phyloP scores from a whole-genome alignment of 2,113 vertebrate genomes.

The Bambusicola thoracicus region DNA sequence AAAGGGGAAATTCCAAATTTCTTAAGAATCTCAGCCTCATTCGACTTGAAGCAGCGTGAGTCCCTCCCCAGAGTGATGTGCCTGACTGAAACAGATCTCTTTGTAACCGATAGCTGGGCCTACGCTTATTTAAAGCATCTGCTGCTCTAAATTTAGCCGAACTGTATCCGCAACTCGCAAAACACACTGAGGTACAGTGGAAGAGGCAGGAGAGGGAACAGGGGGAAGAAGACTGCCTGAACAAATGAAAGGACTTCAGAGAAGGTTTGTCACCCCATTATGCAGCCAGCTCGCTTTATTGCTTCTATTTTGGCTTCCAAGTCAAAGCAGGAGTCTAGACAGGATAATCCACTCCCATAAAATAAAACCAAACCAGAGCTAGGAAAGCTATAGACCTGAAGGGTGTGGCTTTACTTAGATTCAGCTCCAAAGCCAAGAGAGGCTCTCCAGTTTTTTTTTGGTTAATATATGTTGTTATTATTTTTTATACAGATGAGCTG shows the following conservation, averaged over 20 bases:
- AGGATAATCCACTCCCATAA: conserved; percentile 60
- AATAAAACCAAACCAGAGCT: conserved; percentile 42
- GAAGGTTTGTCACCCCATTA: conserved; percentile 35
- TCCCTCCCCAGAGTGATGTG: conserved; percentile 29
- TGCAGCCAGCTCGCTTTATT: background rate
- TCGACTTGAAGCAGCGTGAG: conserved; percentile 62
- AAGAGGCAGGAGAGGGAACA: background rate
- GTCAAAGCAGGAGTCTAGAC: conserved; percentile 60
- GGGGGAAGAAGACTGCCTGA: background rate
- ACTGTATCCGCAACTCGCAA: conserved; percentile 16
- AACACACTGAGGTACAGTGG: background rate
- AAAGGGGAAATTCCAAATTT: background rate
- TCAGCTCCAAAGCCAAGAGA: background rate
- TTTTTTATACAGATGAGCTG: background rate
- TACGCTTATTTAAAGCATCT: conserved; percentile 63
- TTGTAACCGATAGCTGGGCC: conserved; percentile 56
- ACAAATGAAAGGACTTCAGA: conserved; percentile 41
- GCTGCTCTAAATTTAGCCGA: conserved; percentile 67
- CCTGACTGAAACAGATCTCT: conserved; percentile 53
- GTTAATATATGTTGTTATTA: background rate
- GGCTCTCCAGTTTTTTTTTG: background rate
- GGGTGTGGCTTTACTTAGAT: background rate
- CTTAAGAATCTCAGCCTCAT: conserved; percentile 53
- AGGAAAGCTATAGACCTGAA: conserved; percentile 24
- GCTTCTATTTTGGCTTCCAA: conserved; percentile 46